Base-by-base conservation (phyloP, 2,888 invertebrate genomes). In the Barypeithes pellucidus region DNA sequence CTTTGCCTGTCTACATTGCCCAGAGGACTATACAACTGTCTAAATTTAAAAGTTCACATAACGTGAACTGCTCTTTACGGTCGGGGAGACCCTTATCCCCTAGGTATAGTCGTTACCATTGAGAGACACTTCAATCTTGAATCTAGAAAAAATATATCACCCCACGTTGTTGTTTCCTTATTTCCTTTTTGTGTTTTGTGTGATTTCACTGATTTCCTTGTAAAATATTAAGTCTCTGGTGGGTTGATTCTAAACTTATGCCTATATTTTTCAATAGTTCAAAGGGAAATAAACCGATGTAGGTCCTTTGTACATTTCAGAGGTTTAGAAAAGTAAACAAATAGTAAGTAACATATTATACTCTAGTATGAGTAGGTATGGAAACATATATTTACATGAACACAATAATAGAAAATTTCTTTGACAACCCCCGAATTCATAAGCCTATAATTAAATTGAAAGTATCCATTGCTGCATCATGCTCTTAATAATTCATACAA, bases 41-140 rank as follows among this genome's bases (percentile, higher is more conserved):
- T 77, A 77, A 80, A 79, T 80, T 79, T 79, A 79, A 80, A 81
- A 79, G 79, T 80, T 79, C 77, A 73, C 76, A 76, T 77, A 72
- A 76, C 76, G 71, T 63, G 73, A 63, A 59, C 73, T 68, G 70
- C 59, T 67, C 36, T 61, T 60, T 69, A 69, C 67, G 75, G 61
- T 62, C 54, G 70, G 60, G 72, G 67, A 73, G 73, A 69, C 75
- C 76, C 73, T 74, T 63, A 67, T 78, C 77, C 77, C 77, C 52
- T 36, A 77, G 77, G 78, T 75, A 68, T 67, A 73, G 73, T 70
- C 73, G 72, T 75, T 77, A 72, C 75, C 75, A 77, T 77, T 79
- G 78, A 78, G 73, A 76, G 77, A 78, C 77, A 77, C 75, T 79
- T 75, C 76, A 76, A 77, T 77, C 76, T 70, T 39, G 65, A 72